These are phyloP conservation scores for Rhinogobio ventralis DNA, from an alignment of 2,797 vertebrate species.

Conservation along the genomic window DNA sequence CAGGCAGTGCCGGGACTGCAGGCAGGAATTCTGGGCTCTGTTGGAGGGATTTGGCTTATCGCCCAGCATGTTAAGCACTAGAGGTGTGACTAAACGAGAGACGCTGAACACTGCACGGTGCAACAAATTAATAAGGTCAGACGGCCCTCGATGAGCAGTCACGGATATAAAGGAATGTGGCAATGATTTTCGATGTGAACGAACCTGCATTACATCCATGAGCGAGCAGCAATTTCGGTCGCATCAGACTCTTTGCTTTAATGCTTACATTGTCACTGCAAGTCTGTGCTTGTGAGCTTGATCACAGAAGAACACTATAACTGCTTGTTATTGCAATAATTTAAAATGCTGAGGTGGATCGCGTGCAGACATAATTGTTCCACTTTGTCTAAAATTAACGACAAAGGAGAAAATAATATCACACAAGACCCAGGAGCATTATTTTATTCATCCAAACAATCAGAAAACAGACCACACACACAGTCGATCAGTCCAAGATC, in stretches of 20 bases:
- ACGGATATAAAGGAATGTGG: constrained; percentile 24
- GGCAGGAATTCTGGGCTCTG: constrained; percentile 15
- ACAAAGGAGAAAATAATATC: neutral
- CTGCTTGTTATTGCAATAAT: neutral
- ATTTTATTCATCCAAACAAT: neutral
- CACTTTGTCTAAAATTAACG: neutral
- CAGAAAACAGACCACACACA: neutral
- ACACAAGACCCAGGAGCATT: neutral
- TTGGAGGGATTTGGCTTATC: constrained; percentile 17
- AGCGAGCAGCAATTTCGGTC: constrained; percentile 20
- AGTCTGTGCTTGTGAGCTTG: constrained; percentile 28
- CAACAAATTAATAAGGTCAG: constrained; percentile 40
- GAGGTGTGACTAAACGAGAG: constrained; percentile 40
- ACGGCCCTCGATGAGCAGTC: constrained; percentile 17
- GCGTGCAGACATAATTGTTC: constrained; percentile 6
- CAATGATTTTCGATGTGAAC: constrained; percentile 19
- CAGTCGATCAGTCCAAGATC: neutral
- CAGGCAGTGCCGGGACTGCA: neutral
- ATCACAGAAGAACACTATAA: constrained; percentile 13
- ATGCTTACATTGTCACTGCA: constrained; percentile 31
- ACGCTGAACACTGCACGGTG: constrained; percentile 1
- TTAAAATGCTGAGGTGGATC: constrained; percentile 2
- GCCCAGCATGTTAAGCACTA: constrained; percentile 33
- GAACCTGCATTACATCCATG: constrained; percentile 43
- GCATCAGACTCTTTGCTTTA: constrained; percentile 28